Percentiles rank a stretch among this genome's conserved stretches.
Conservation (phyloP, 1,140 invertebrate species). For the Sarcophaga peregrina region DNA sequence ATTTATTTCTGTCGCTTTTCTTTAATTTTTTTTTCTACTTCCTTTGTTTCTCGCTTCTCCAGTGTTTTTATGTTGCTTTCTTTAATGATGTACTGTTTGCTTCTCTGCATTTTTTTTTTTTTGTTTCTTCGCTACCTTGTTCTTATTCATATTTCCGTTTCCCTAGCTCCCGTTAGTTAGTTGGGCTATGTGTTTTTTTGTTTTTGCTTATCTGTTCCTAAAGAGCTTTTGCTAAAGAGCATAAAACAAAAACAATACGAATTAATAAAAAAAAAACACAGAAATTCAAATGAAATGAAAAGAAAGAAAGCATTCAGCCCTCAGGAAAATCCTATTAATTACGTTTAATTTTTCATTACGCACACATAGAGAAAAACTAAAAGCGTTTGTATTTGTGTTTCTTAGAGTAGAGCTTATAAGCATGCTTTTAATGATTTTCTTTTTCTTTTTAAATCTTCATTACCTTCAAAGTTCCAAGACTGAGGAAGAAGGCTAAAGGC, state of each 20-base stretch:
- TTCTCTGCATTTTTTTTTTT: not conserved
- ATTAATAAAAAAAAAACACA: no score
- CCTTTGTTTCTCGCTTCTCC: no score
- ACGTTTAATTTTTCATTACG: constrained; percentile 17
- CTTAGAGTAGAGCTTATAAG: no score
- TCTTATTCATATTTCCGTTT: not conserved
- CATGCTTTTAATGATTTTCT: no score
- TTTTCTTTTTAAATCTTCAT: no score
- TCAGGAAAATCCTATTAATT: constrained; percentile 32
- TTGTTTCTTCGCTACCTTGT: not conserved
- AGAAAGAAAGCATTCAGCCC: not conserved
- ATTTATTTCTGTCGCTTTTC: not conserved
- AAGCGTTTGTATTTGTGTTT: no score
- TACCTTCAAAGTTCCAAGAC: no score
- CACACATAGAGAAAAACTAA: not conserved
- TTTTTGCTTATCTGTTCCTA: not conserved
- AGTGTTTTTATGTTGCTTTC: not conserved
- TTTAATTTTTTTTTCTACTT: not conserved
- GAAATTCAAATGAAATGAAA: not conserved
- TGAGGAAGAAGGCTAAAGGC: no score
- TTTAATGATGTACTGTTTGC: not conserved
- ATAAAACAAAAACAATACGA: not conserved
- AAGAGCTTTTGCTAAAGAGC: not conserved
- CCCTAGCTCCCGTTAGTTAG: not conserved
- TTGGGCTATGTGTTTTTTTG: not conserved